Conservation (phyloP, 2,113 vertebrate genomes). For the Gymnobelideus leadbeateri region DNA sequence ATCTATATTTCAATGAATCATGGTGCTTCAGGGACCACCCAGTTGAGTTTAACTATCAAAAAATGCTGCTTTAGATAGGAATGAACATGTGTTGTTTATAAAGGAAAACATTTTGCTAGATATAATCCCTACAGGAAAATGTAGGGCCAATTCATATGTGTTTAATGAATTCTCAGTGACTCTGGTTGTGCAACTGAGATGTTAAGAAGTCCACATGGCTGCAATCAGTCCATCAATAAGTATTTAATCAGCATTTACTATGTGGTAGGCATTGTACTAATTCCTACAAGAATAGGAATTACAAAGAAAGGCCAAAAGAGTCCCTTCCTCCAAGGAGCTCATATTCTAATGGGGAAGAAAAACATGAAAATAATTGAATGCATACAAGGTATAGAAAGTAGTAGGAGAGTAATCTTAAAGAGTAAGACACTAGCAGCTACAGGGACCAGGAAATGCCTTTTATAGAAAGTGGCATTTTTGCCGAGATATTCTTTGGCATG, state of each 20-base stretch:
- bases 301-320: neutral
- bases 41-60: neutral
- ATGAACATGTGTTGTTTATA: neutral
- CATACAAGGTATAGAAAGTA: neutral
- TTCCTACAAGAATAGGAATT: neutral
- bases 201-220: neutral
- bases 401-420: neutral
- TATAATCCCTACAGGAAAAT: neutral
- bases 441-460: neutral
- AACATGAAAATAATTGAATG: neutral
- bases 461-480: neutral
- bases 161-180: neutral
- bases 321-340: neutral
- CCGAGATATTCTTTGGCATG: neutral
- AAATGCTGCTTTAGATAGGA: slow-evolving; percentile 2
- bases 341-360: neutral
- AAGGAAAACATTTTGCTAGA: neutral
- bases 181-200: neutral
- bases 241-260: neutral
- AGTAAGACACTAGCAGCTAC: neutral
- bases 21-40: neutral
- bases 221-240: neutral
- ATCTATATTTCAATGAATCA: neutral
- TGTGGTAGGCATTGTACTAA: neutral
- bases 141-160: neutral